Evolutionary conservation across 2,888 invertebrate genomes (phyloP), one percentile per base, ranked within the genome.

Genomic region (Scaptomyza reducta): DNA sequence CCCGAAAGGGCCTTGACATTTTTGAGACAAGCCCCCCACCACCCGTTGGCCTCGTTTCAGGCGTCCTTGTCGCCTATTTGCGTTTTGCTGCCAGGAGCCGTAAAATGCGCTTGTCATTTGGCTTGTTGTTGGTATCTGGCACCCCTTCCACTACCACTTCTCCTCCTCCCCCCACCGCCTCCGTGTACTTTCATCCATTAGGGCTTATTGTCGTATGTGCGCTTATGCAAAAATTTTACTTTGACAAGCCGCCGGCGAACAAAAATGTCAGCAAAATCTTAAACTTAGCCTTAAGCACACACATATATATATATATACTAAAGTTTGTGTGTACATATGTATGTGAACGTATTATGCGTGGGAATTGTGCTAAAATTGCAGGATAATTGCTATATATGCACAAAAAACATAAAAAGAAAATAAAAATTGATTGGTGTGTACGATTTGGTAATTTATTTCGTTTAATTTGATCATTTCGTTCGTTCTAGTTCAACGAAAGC

Each of bases 31-130:
- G 5, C 57, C 13, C 3, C 3, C 33, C 11, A 1, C 31, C 10
- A 10, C 10, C 50, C 40, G 41, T 46, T 64, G 58, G 59, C 59
- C 69, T 65, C 55, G 53, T 67, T 47, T 40, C 40, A 1, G 40
- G 9, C 40, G 66, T 82, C 79, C 79, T 80, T 79, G 79, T 63
- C 63, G 82, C 71, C 69, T 76, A 75, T 79, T 80, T 73, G 78
- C 58, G 56, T 65, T 74, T 27, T 51, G 47, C 68, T 58, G 57
- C 29, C 61, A 50, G 61, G 50, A 56, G 53, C 31, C 50, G 51
- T 56, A 49, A 54, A 69, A 61, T 59, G 50, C 57, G 70, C 70
- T 62, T 50, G 46, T 62, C 56, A 42, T 46, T 57, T 60, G 53
- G 13, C 11, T 31, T 53, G 54, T 57, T 49, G 33, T 58, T 66